These are phyloP conservation scores for Virgularia gustaviana DNA, from an alignment of 92 coral and sea anemone species.

Conservation along the genomic window DNA sequence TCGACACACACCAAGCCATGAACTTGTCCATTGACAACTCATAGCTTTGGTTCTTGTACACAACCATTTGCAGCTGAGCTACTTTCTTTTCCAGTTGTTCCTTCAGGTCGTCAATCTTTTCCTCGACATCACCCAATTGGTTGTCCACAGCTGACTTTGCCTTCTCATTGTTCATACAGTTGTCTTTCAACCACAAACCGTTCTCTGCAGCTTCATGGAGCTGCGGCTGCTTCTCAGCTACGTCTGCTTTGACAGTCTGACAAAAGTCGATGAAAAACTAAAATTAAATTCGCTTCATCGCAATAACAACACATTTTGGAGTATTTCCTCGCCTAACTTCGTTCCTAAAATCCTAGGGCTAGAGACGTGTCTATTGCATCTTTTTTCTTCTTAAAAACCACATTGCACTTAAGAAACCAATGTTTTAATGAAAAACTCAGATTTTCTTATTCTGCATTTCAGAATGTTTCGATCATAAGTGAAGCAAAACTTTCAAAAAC, in stretches of 20 bases:
- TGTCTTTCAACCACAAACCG: slow-evolving; percentile 71
- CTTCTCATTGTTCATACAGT: slow-evolving; percentile 54
- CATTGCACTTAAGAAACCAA: too few species aligned
- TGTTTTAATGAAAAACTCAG: too few species aligned
- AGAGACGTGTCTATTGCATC: too few species aligned
- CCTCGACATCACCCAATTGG: slow-evolving; percentile 76
- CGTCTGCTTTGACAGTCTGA: slow-evolving; percentile 13
- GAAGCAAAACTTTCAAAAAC: too few species aligned
- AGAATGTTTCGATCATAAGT: too few species aligned
- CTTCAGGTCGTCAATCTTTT: slow-evolving; percentile 72
- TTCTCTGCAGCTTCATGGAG: slow-evolving; percentile 72
- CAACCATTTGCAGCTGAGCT: slow-evolving; percentile 64
- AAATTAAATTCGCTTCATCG: too few species aligned
- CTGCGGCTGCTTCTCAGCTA: slow-evolving; percentile 60
- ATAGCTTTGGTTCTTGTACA: slow-evolving; percentile 77
- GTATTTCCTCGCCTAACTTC: too few species aligned
- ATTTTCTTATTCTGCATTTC: too few species aligned
- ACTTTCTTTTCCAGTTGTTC: slow-evolving; percentile 75
- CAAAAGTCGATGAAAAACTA: background rate
- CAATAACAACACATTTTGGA: too few species aligned
- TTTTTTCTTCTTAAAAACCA: too few species aligned
- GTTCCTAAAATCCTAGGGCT: too few species aligned
- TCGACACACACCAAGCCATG: slow-evolving; percentile 78
- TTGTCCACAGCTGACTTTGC: slow-evolving; percentile 65
- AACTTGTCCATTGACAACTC: slow-evolving; percentile 75